phyloP scores from a whole-genome alignment of 2,113 vertebrate genomes.

The Cebus imitator region DNA sequence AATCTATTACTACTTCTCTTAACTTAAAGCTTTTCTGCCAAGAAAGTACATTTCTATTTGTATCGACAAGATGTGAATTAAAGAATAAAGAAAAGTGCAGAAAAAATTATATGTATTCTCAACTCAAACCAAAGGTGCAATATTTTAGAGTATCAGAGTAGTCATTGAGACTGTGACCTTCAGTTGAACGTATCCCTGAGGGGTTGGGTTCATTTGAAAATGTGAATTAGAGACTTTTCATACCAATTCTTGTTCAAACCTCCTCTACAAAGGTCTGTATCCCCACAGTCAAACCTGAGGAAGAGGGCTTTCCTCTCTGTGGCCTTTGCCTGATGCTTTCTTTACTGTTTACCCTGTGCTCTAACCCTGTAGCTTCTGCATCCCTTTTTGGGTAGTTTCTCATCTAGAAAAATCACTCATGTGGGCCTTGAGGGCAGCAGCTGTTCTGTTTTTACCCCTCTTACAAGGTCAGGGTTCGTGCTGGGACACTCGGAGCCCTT shows the following conservation, averaged over 20 bases:
- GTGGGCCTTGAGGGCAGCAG: fast-evolving
- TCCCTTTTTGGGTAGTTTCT: background rate
- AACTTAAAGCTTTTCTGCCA: slow-evolving; percentile 29
- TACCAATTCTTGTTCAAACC: background rate
- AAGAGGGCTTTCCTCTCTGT: background rate
- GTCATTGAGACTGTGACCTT: background rate
- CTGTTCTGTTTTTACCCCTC: background rate
- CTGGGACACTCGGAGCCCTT: background rate
- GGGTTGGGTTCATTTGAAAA: background rate
- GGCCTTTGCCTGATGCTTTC: fast-evolving
- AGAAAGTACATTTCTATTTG: slow-evolving; percentile 35
- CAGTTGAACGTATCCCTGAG: background rate
- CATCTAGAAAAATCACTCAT: background rate
- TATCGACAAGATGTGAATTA: slow-evolving; percentile 51
- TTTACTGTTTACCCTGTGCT: too few species aligned
- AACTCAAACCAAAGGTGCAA: background rate
- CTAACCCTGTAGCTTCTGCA: too few species aligned
- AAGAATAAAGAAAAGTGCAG: slow-evolving; percentile 21
- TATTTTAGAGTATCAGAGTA: background rate
- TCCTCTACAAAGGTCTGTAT: background rate
- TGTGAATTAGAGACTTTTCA: slow-evolving; percentile 18
- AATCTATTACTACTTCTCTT: slow-evolving; percentile 37
- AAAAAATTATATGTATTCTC: background rate
- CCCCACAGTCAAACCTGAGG: background rate
- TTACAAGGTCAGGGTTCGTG: background rate